These are phyloP conservation scores for Drosophila hawaiiensis DNA, from an alignment of 2,888 invertebrate species.

Conservation along the genomic window DNA sequence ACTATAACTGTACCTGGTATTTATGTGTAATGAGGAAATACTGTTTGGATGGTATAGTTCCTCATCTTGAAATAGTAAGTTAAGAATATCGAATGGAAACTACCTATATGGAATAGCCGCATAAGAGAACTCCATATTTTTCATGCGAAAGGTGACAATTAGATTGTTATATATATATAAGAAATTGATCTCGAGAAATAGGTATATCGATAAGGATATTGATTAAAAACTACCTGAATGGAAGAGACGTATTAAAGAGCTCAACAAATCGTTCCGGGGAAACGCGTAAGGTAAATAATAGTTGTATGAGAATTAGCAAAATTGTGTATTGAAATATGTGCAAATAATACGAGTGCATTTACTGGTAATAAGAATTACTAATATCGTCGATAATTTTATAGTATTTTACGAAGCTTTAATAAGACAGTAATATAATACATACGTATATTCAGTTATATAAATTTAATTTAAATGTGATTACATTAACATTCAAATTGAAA, in stretches of 20 bases:
- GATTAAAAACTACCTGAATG: background rate
- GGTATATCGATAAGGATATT: background rate
- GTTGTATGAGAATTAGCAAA: background rate
- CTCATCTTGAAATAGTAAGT: background rate
- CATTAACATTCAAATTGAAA: background rate
- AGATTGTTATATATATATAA: background rate
- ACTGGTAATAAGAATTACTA: background rate
- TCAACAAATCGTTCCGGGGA: background rate
- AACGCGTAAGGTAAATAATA: background rate
- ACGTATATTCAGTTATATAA: background rate
- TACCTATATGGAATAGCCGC: background rate
- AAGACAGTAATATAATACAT: background rate
- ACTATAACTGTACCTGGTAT: conserved; percentile 11
- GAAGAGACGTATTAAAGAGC: background rate
- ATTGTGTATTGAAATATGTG: background rate
- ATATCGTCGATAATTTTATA: background rate
- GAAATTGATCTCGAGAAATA: background rate
- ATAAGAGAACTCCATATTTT: background rate
- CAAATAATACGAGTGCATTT: background rate
- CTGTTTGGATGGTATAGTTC: background rate
- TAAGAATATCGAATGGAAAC: background rate
- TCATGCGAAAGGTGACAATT: background rate
- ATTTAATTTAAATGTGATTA: background rate
- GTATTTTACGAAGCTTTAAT: background rate
- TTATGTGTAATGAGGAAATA: background rate